A percentile compares a stretch with the other conserved stretches of the same genome.
Evolutionary conservation across 2,888 invertebrate species (phyloP).

Genomic region (Sipunculus nudus): DNA sequence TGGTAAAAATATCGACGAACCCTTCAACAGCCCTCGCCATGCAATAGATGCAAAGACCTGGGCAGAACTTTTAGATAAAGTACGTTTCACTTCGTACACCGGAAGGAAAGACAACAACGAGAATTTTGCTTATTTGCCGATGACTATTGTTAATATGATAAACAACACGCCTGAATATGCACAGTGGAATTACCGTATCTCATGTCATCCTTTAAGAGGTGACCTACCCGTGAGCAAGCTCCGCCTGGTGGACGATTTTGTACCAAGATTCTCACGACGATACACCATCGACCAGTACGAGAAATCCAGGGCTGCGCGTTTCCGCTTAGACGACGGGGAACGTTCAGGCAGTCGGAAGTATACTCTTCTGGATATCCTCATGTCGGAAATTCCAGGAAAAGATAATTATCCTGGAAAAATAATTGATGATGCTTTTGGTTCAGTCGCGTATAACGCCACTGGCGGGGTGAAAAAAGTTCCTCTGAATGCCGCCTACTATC

Average conservation of each 20-base stretch:
- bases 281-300: background rate
- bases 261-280: constrained; percentile 25
- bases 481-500: constrained; percentile 27
- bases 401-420: constrained; percentile 42
- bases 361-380: constrained; percentile 41
- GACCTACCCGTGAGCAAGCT: constrained; percentile 41
- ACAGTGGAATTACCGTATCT: constrained; percentile 43
- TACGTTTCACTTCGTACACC: constrained; percentile 46
- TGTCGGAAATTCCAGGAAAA: constrained; percentile 49
- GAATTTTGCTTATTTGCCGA: constrained; percentile 51
- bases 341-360: too few species aligned
- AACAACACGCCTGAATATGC: constrained; percentile 28
- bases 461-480: background rate
- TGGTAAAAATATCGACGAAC: constrained; percentile 46
- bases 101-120: constrained; percentile 45
- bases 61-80: constrained; percentile 47
- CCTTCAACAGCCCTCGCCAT: constrained; percentile 55
- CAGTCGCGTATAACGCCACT: constrained; percentile 4
- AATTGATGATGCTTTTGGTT: constrained; percentile 35
- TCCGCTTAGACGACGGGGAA: constrained; percentile 10
- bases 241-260: constrained; percentile 46
- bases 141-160: constrained; percentile 42
- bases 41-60: constrained; percentile 48
- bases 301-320: constrained; percentile 1
- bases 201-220: constrained; percentile 41